A percentile compares a stretch with the other conserved stretches of the same genome.
phyloP scores from a whole-genome alignment of 2,888 invertebrate genomes.

The Plusia festucae region DNA sequence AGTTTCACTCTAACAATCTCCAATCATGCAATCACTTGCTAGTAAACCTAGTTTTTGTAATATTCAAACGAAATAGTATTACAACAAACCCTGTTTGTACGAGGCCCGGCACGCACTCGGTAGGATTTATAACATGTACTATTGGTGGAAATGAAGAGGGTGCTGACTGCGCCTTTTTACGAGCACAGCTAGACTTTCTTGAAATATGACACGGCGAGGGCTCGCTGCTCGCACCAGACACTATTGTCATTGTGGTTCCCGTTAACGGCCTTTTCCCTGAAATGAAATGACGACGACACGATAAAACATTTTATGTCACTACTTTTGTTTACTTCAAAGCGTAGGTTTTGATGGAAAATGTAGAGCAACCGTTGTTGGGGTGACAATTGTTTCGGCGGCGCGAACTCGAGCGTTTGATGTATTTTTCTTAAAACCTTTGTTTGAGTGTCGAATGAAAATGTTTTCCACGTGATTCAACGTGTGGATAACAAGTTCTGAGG shows the following conservation, averaged over 20 bases:
- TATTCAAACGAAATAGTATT: neutral
- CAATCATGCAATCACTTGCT: neutral
- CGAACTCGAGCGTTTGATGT: constrained; percentile 64
- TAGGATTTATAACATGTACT: constrained; percentile 59
- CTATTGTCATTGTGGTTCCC: constrained; percentile 62
- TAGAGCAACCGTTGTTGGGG: constrained; percentile 58
- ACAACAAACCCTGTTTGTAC: neutral
- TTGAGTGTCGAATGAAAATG: constrained; percentile 59
- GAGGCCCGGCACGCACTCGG: neutral
- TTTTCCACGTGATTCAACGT: constrained; percentile 50
- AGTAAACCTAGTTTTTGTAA: neutral
- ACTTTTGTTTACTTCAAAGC: constrained; percentile 81
- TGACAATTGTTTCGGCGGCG: constrained; percentile 65
- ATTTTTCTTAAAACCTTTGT: constrained; percentile 65
- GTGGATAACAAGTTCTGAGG: constrained; percentile 20
- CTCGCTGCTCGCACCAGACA: constrained; percentile 51
- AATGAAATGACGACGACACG: constrained; percentile 66
- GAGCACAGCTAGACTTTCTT: constrained; percentile 75
- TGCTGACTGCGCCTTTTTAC: constrained; percentile 76
- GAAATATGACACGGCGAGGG: constrained; percentile 79
- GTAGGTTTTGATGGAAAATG: constrained; percentile 69
- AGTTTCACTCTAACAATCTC: neutral
- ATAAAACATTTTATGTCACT: constrained; percentile 84
- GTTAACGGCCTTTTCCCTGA: constrained; percentile 60
- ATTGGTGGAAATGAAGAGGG: constrained; percentile 70